Conservation (phyloP, 2,888 invertebrate genomes). For the Sesia apiformis region DNA sequence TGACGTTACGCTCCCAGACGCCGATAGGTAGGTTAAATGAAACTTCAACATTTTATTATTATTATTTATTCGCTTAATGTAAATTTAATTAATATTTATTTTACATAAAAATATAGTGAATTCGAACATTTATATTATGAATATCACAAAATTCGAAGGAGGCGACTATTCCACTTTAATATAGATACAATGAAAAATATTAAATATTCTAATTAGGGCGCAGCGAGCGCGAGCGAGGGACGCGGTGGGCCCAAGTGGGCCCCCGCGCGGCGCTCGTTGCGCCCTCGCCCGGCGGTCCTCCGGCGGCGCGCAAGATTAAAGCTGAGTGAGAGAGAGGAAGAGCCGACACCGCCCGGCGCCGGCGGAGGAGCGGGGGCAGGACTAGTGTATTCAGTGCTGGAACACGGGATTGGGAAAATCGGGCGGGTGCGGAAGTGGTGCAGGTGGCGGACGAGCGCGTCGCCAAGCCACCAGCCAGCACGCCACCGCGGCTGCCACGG, state of each 20-base stretch:
- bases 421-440: conserved; percentile 94
- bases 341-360: conserved; percentile 70
- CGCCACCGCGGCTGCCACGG: conserved; percentile 94
- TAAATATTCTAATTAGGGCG: conserved; percentile 29
- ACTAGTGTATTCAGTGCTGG: conserved; percentile 66
- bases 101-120: conserved; percentile 66
- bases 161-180: conserved; percentile 64
- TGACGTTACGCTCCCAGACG: no score
- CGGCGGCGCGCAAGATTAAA: conserved; percentile 64
- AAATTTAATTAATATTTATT: conserved; percentile 52
- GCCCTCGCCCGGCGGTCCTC: conserved; percentile 68
- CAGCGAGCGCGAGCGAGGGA: conserved; percentile 57
- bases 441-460: conserved; percentile 88
- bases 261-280: conserved; percentile 45
- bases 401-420: conserved; percentile 96
- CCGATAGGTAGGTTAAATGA: background rate
- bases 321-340: conserved; percentile 57
- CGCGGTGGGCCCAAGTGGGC: conserved; percentile 9
- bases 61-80: conserved; percentile 26
- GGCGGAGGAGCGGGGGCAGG: conserved; percentile 67
- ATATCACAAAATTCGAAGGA: conserved; percentile 73
- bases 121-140: conserved; percentile 64
- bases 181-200: conserved; percentile 15
- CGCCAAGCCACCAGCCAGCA: conserved; percentile 97
- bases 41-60: conserved; percentile 4